Conservation (phyloP, 1,140 invertebrate species). For the Cataglyphis hispanica region DNA sequence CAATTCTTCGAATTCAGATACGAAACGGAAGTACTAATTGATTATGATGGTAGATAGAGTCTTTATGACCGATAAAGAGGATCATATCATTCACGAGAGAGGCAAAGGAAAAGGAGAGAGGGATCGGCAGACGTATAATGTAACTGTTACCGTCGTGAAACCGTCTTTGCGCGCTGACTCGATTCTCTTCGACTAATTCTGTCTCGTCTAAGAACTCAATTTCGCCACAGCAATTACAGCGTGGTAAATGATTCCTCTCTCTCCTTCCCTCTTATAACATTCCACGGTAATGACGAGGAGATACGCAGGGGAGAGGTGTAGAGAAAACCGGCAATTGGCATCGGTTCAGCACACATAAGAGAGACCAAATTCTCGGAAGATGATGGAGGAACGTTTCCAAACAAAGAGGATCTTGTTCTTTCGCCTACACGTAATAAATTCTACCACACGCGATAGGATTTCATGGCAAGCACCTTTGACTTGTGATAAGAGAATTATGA, state of each 20-base stretch:
- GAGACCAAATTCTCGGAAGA: constrained; percentile 69
- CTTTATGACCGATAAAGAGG: not conserved
- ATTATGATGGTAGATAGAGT: constrained; percentile 18
- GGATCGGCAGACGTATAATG: not conserved
- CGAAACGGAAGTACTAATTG: constrained; percentile 15
- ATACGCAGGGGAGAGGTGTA: constrained; percentile 20
- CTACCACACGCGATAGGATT: constrained; percentile 14
- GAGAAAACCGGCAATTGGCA: constrained; percentile 11
- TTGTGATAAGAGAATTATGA: constrained; percentile 53
- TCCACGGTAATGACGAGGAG: constrained; percentile 77
- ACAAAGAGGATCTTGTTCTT: constrained; percentile 67
- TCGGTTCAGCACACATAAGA: constrained; percentile 32
- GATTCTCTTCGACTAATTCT: constrained; percentile 73
- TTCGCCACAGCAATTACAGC: constrained; percentile 77
- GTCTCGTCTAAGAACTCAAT: constrained; percentile 79
- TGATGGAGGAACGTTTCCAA: constrained; percentile 17
- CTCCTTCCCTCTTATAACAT: constrained; percentile 66
- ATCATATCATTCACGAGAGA: not conserved
- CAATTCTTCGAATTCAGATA: constrained; percentile 27
- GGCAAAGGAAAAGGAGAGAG: not conserved
- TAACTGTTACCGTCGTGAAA: constrained; percentile 30
- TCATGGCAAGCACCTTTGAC: constrained; percentile 61
- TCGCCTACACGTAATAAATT: constrained; percentile 19
- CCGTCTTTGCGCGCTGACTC: constrained; percentile 10
- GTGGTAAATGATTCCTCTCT: constrained; percentile 75